Percentiles rank a stretch among this genome's conserved stretches.
Conservation (phyloP, 2,797 vertebrate genomes). For the Propithecus perrieri region DNA sequence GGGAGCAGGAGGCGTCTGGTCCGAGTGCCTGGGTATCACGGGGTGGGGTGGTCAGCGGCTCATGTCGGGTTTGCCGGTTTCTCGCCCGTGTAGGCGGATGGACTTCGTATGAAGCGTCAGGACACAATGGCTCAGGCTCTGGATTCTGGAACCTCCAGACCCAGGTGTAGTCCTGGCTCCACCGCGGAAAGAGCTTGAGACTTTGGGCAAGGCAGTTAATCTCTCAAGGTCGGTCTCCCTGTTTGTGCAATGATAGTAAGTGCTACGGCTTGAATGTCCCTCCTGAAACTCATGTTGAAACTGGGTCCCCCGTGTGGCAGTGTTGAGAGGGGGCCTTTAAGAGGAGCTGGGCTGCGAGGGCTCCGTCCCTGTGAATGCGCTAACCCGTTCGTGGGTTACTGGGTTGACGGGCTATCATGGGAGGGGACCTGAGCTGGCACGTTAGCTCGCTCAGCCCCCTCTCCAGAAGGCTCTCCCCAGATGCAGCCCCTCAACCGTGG, state of each 20-base stretch:
- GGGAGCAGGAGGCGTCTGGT: background rate
- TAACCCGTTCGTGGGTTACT: background rate
- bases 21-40: background rate
- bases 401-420: background rate
- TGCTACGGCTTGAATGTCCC: background rate
- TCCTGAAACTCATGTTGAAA: background rate
- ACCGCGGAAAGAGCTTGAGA: too few species aligned
- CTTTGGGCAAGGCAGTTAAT: background rate
- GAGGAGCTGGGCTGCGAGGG: background rate
- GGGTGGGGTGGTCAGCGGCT: background rate
- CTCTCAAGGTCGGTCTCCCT: background rate
- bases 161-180: background rate
- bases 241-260: rapidly evolving
- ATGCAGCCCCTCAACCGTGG: background rate
- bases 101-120: rapidly evolving
- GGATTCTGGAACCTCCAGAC: background rate
- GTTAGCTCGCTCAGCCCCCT: background rate
- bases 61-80: background rate
- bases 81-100: rapidly evolving
- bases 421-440: background rate
- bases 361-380: background rate
- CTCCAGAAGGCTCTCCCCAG: background rate
- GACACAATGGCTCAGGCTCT: background rate
- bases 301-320: background rate
- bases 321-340: background rate